phyloP scores from a whole-genome alignment of 2,888 invertebrate genomes.

The Cosmorhoe ocellata region DNA sequence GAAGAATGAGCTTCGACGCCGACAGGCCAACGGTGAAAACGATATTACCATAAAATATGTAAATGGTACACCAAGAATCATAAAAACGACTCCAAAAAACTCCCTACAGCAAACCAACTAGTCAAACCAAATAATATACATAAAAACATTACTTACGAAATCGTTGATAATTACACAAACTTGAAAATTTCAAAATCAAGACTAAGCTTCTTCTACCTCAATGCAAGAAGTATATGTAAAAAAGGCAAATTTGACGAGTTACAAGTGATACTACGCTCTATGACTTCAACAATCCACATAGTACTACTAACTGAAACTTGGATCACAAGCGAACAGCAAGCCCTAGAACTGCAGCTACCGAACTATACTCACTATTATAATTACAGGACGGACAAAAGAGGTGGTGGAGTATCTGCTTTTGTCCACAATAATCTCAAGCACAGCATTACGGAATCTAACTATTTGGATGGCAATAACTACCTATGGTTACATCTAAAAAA shows the following conservation, averaged over 20 bases:
- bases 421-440: background rate
- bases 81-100: background rate
- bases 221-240: background rate
- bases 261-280: background rate
- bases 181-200: background rate
- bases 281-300: background rate
- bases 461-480: no score
- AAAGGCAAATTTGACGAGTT: background rate
- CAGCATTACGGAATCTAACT: background rate
- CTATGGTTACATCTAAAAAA: constrained; percentile 3
- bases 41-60: background rate
- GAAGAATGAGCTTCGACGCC: background rate
- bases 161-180: background rate
- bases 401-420: background rate
- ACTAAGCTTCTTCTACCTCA: background rate
- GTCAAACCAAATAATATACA: no score
- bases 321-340: background rate
- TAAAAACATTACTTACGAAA: background rate
- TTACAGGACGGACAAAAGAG: no score
- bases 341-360: background rate
- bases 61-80: background rate
- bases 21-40: background rate
- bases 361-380: background rate
- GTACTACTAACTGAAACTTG: background rate
- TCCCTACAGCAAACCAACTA: no score